Percentiles rank a stretch among this genome's conserved stretches.
Evolutionary conservation across 37 sponge, comb jelly and placozoan genomes (phyloP).

Genomic region (Crambe crambe): DNA sequence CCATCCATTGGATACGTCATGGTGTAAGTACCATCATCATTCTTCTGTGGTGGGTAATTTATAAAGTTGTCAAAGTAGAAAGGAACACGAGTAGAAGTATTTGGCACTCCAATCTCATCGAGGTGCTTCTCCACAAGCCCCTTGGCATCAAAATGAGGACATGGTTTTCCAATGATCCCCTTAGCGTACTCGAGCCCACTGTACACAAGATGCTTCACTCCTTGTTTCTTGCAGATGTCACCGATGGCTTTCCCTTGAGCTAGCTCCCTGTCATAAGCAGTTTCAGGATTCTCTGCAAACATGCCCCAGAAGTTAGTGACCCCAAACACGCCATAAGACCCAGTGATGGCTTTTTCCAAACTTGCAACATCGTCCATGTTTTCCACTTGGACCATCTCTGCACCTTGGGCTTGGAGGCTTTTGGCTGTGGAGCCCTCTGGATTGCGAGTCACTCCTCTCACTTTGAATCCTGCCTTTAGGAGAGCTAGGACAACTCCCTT

Average conservation of each 20-base stretch:
- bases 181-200: conserved; percentile 69
- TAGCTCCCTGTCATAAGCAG: conserved; percentile 42
- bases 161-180: conserved; percentile 38
- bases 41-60: conserved; percentile 14
- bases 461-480: conserved; percentile 46
- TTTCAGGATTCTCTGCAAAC: conserved; percentile 17
- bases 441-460: conserved; percentile 74
- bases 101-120: conserved; percentile 58
- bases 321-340: conserved; percentile 65
- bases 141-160: conserved; percentile 73
- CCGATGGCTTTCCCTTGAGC: conserved; percentile 66
- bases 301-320: conserved; percentile 76
- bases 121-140: conserved; percentile 60
- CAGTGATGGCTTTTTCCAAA: conserved; percentile 33
- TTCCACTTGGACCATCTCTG: conserved; percentile 41
- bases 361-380: conserved; percentile 30
- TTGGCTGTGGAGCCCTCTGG: conserved; percentile 66
- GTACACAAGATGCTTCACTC: conserved; percentile 76
- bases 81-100: conserved; percentile 51
- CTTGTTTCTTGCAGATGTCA: conserved; percentile 53
- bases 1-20: conserved; percentile 54
- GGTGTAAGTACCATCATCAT: conserved; percentile 56
- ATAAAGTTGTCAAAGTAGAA: conserved; percentile 72
- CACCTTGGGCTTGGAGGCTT: conserved; percentile 48
- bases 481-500: conserved; percentile 56